A percentile compares a stretch with the other conserved stretches of the same genome.
These are phyloP conservation scores for Syngnathus rostellatus DNA, from an alignment of 2,797 vertebrate genomes.

Conservation along the genomic window DNA sequence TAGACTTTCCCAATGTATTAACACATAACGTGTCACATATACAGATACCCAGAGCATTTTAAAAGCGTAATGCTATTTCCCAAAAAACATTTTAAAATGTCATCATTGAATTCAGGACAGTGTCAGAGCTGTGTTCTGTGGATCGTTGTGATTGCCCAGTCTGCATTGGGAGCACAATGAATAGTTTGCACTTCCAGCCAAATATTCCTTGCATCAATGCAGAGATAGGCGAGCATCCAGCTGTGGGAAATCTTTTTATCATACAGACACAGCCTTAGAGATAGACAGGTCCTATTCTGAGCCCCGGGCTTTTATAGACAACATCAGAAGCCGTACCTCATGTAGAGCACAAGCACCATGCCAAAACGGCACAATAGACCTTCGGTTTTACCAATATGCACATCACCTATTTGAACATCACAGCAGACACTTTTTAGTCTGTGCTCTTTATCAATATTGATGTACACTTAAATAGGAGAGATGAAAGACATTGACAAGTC, in stretches of 20 bases:
- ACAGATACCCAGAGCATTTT: neutral
- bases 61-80: neutral
- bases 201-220: slow-evolving; percentile 26
- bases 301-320: slow-evolving; percentile 19
- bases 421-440: neutral
- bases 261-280: slow-evolving; percentile 47
- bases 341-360: slow-evolving; percentile 14
- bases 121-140: neutral
- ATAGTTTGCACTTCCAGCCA: slow-evolving; percentile 46
- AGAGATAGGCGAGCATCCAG: slow-evolving; percentile 35
- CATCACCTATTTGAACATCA: slow-evolving; percentile 29
- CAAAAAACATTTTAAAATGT: neutral
- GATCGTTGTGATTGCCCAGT: neutral
- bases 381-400: neutral
- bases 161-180: slow-evolving; percentile 34
- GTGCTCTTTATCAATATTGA: slow-evolving; percentile 59
- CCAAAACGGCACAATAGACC: slow-evolving; percentile 10
- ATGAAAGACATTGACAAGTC: slow-evolving; percentile 61
- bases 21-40: neutral
- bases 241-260: slow-evolving; percentile 57
- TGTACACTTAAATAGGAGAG: slow-evolving; percentile 64
- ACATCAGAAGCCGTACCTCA: slow-evolving; percentile 13
- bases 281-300: slow-evolving; percentile 22
- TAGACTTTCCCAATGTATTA: slow-evolving; percentile 44
- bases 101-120: neutral